Evolutionary conservation across 2,797 vertebrate genomes (phyloP).

Genomic region (Molossus molossus): DNA sequence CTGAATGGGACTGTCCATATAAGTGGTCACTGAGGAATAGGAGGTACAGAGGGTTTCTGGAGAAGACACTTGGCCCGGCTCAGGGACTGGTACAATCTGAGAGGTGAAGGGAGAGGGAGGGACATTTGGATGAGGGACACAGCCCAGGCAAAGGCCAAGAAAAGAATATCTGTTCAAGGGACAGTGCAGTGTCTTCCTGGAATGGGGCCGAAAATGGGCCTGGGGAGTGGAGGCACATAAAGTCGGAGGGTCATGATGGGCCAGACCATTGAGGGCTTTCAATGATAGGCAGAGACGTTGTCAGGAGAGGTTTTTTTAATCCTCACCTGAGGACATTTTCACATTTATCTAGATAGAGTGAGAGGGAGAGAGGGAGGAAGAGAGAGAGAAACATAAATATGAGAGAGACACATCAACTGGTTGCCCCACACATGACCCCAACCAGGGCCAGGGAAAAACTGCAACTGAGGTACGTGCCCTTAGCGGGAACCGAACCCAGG

Average conservation of each 20-base stretch:
- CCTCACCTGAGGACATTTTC: too few relatives aligned
- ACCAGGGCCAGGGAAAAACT: too few relatives aligned
- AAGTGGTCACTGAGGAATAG: neutral
- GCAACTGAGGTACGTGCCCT: too few relatives aligned
- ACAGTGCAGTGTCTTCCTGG: neutral
- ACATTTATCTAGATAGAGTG: too few relatives aligned
- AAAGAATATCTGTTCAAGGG: neutral
- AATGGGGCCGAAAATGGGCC: neutral
- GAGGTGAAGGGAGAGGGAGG: neutral
- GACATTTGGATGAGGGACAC: neutral
- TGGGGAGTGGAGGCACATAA: neutral
- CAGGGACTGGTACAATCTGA: neutral
- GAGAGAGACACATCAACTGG: too few relatives aligned
- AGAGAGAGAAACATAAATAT: too few relatives aligned
- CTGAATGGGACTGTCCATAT: neutral
- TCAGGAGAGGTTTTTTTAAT: neutral
- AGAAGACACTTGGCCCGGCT: neutral
- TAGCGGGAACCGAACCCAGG: too few relatives aligned
- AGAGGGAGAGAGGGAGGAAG: too few relatives aligned
- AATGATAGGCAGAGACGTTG: neutral
- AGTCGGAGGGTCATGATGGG: neutral
- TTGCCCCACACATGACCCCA: too few relatives aligned
- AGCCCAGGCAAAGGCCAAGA: neutral
- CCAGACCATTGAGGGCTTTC: neutral
- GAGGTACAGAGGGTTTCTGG: neutral